phyloP scores from a whole-genome alignment of 2,888 invertebrate species.

The Eilema caniola region DNA sequence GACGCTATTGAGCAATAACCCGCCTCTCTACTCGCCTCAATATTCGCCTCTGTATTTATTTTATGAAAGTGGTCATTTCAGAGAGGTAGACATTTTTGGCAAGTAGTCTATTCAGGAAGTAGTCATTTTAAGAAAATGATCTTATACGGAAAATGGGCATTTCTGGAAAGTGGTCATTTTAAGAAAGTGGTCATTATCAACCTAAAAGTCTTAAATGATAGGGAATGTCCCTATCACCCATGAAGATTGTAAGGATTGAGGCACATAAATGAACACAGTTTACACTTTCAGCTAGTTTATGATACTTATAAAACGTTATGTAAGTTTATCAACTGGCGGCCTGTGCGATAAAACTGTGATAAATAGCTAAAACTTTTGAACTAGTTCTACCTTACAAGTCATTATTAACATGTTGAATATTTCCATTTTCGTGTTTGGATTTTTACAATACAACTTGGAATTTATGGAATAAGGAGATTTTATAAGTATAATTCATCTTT shows the following conservation, averaged over 20 bases:
- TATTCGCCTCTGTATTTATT: no score
- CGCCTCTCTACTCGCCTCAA: no score
- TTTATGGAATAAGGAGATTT: neutral
- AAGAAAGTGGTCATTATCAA: no score
- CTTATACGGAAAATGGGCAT: no score
- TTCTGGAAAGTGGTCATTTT: no score
- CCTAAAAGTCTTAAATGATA: no score
- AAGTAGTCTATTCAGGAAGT: no score
- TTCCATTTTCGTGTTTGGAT: constrained; percentile 1
- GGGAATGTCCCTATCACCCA: constrained; percentile 16
- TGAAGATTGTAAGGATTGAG: constrained; percentile 58
- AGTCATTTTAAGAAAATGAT: no score
- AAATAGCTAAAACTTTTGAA: constrained; percentile 59
- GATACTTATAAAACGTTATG: constrained; percentile 66
- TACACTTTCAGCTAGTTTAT: constrained; percentile 57
- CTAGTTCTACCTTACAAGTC: constrained; percentile 30
- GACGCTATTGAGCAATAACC: no score
- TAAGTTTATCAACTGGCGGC: constrained; percentile 65
- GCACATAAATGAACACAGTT: constrained; percentile 65
- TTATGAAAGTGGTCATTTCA: no score
- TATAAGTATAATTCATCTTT: no score
- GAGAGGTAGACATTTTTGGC: no score
- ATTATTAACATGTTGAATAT: constrained; percentile 24
- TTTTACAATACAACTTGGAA: neutral
- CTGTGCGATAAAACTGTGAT: constrained; percentile 65